Conservation (phyloP, 92 coral and sea anemone genomes). For the Epizoanthus illoricatus region DNA sequence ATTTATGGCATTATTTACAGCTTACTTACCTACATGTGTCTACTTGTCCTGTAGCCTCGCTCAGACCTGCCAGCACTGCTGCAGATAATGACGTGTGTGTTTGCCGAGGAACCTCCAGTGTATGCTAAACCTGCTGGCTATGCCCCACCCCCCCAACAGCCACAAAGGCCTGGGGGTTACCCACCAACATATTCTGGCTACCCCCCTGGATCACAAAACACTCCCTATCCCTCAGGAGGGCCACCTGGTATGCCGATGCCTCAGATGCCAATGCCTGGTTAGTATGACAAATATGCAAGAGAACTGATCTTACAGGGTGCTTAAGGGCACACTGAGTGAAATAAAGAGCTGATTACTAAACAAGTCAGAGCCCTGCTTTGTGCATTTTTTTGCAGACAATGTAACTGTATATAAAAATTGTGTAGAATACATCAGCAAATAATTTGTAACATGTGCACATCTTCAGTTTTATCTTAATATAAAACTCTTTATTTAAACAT, state of each 20-base stretch:
- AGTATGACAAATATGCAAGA: slow-evolving; percentile 13
- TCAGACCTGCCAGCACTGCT: slow-evolving; percentile 86
- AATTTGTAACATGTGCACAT: no score
- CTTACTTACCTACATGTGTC: not conserved
- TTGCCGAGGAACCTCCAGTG: slow-evolving; percentile 93
- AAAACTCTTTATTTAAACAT: no score
- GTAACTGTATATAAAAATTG: no score
- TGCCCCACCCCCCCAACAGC: slow-evolving; percentile 49
- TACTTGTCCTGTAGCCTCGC: slow-evolving; percentile 64
- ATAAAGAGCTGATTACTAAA: no score
- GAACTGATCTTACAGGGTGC: no score
- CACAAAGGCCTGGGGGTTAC: slow-evolving; percentile 50
- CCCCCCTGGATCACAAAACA: slow-evolving; percentile 53
- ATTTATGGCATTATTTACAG: no score
- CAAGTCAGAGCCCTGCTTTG: no score
- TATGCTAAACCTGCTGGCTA: slow-evolving; percentile 62
- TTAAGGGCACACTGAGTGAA: no score
- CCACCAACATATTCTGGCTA: slow-evolving; percentile 57
- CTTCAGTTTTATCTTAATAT: no score
- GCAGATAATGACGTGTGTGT: slow-evolving; percentile 77
- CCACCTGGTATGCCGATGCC: slow-evolving; percentile 72
- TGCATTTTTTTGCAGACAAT: no score
- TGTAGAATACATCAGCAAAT: no score
- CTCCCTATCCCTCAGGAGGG: slow-evolving; percentile 70
- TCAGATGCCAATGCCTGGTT: slow-evolving; percentile 76